A percentile compares a stretch with the other conserved stretches of the same genome.
phyloP scores from a whole-genome alignment of 2,113 vertebrate genomes.

The Indri indri region DNA sequence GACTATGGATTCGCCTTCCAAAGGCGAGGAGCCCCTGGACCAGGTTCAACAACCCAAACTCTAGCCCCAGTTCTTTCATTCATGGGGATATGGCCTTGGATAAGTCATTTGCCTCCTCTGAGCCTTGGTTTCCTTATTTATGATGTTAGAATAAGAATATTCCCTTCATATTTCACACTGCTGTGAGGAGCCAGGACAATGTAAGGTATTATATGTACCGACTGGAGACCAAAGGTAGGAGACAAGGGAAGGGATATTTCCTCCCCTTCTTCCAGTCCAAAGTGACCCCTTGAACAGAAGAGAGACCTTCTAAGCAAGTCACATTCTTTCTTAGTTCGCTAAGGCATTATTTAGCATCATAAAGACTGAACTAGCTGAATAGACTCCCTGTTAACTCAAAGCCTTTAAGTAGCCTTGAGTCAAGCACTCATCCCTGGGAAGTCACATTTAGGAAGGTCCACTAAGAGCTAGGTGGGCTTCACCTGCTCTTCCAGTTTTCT shows the following conservation, averaged over 20 bases:
- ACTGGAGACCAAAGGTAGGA: not conserved
- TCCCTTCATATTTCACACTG: not conserved
- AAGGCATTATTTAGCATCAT: not conserved
- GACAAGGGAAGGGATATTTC: not conserved
- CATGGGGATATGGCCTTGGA: not conserved
- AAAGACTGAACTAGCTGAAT: not conserved
- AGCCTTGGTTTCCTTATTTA: not conserved
- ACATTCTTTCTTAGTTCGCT: not conserved
- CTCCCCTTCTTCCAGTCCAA: not conserved
- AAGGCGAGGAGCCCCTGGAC: not conserved
- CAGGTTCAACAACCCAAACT: not conserved
- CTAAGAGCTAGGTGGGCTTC: accelerated
- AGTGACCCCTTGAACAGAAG: not conserved
- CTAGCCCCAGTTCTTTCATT: not conserved
- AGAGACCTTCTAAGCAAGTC: not conserved
- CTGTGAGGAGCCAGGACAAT: not conserved
- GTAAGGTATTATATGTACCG: not conserved
- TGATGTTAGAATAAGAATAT: not conserved
- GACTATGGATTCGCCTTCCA: not conserved
- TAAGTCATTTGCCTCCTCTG: not conserved
- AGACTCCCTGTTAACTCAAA: not conserved
- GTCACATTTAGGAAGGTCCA: not conserved
- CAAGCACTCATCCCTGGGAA: not conserved
- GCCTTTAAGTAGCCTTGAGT: not conserved
- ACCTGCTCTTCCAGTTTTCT: not conserved